Evolutionary conservation across 1,140 invertebrate species (phyloP), one percentile per base, ranked within the genome.

Genomic region (Drosophila willistoni): DNA sequence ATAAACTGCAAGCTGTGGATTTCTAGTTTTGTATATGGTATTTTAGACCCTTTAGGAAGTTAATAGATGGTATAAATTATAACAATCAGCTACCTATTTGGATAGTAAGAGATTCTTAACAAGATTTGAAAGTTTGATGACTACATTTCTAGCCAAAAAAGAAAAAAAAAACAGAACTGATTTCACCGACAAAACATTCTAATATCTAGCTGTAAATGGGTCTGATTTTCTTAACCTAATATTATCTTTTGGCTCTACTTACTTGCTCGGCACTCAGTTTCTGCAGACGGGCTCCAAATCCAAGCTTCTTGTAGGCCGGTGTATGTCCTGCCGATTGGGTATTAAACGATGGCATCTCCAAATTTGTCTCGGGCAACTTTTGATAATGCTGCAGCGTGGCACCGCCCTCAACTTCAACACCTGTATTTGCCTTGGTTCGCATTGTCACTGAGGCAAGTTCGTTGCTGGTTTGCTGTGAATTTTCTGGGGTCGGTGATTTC

Each of bases 331-430:
- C 77, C 29, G 77, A 64, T 39, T 85, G 74, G 12, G 74, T 82
- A 70, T 89, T 89, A 55, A 76, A 89, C 13, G 82, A 65, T 7
- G 74, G 54, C 55, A 51, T 10, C 19, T 84, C 81, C 55, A 89
- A 47, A 29, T 71, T 77, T 34, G 68, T 72, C 44, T 90, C 81
- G 1, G 77, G 77, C 55, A 86, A 60, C 54, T 86, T 90, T 54
- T 81, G 82, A 33, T 87, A 89, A 39, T 81, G 84, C 60, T 89
- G 85, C 60, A 87, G 54, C 17, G 84, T 87, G 5, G 84, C 83
- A 19, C 56, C 56, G 10, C 34, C 34, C 2, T 12, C 7, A 29
- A 7, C 29, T 59, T 19, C 33, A 13, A 9, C 69, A 14, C 65
- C 68, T 33, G 77, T 67, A 22, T 59, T 41, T 3, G 72, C 44